Conservation (phyloP, 2,797 vertebrate genomes). For the Trachops cirrhosus region DNA sequence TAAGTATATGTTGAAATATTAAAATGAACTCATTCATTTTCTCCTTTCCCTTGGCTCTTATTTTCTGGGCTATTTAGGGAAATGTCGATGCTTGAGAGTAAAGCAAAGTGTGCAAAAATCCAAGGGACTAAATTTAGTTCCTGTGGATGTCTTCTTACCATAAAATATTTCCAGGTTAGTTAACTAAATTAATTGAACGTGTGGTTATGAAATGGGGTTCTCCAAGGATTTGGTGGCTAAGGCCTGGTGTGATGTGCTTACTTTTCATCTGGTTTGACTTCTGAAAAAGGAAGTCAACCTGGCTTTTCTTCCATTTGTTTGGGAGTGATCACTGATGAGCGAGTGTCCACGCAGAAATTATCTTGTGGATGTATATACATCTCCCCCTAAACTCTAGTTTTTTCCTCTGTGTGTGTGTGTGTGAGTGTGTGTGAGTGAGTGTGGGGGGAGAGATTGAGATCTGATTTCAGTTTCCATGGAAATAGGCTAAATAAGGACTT, state of each 20-base stretch:
- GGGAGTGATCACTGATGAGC: constrained; percentile 9
- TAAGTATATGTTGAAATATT: constrained; percentile 58
- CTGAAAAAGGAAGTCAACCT: constrained; percentile 24
- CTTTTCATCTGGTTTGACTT: constrained; percentile 31
- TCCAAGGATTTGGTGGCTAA: constrained; percentile 34
- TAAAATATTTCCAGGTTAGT: constrained; percentile 59
- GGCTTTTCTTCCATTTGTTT: background rate
- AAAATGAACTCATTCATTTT: constrained; percentile 62
- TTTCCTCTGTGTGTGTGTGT: too few relatives aligned
- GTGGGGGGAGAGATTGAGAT: background rate
- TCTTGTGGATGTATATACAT: background rate
- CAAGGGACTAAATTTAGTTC: constrained; percentile 68
- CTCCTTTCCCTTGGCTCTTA: constrained; percentile 43
- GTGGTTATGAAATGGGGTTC: constrained; percentile 24
- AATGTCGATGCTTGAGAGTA: constrained; percentile 59
- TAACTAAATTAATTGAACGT: constrained; percentile 59
- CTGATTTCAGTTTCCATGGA: constrained; percentile 76
- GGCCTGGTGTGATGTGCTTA: constrained; percentile 16
- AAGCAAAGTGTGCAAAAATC: constrained; percentile 57
- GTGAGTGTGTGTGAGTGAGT: too few relatives aligned
- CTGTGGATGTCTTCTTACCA: constrained; percentile 42
- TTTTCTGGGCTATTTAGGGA: constrained; percentile 62
- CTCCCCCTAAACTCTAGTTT: background rate
- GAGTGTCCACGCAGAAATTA: constrained; percentile 27
- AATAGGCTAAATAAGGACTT: constrained; percentile 77